Percentiles rank a stretch among this genome's conserved stretches.
Evolutionary conservation across 2,888 invertebrate genomes (phyloP).

Genomic region (Erebia palarica): DNA sequence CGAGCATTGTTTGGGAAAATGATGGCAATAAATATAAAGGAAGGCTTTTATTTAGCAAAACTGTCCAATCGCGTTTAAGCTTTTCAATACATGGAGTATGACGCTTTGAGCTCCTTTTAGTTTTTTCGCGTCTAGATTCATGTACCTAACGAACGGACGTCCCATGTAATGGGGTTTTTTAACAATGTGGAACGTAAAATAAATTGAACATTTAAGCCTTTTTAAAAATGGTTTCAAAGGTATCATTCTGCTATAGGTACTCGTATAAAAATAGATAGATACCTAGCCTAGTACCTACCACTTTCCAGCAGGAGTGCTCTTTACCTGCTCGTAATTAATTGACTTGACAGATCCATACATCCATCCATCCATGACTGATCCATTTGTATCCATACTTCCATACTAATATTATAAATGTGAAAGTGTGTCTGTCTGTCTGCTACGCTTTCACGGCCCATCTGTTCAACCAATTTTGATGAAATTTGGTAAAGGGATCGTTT

Average conservation of each 20-base stretch:
- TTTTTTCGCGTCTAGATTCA: conserved; percentile 36
- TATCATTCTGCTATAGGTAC: not conserved
- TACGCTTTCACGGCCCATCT: too few species aligned
- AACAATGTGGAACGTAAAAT: conserved; percentile 15
- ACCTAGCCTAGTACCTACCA: too few species aligned
- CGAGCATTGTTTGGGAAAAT: conserved; percentile 70
- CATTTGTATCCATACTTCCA: too few species aligned
- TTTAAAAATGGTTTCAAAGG: not conserved
- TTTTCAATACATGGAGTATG: conserved; percentile 50
- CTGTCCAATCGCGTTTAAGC: conserved; percentile 60
- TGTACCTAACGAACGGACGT: conserved; percentile 27
- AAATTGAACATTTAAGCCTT: not conserved
- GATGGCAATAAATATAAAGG: conserved; percentile 73
- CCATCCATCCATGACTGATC: too few species aligned
- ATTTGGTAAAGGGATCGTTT: too few species aligned
- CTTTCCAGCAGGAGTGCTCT: too few species aligned
- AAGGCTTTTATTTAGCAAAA: conserved; percentile 63
- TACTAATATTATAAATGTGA: too few species aligned
- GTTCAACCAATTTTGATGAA: too few species aligned
- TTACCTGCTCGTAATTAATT: too few species aligned
- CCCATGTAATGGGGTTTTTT: conserved; percentile 21
- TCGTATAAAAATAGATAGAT: too few species aligned
- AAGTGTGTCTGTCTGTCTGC: too few species aligned
- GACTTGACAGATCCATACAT: too few species aligned
- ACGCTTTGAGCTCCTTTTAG: conserved; percentile 36